phyloP scores from a whole-genome alignment of 2,113 vertebrate genomes.

The Rhegmatorhina hoffmannsi region DNA sequence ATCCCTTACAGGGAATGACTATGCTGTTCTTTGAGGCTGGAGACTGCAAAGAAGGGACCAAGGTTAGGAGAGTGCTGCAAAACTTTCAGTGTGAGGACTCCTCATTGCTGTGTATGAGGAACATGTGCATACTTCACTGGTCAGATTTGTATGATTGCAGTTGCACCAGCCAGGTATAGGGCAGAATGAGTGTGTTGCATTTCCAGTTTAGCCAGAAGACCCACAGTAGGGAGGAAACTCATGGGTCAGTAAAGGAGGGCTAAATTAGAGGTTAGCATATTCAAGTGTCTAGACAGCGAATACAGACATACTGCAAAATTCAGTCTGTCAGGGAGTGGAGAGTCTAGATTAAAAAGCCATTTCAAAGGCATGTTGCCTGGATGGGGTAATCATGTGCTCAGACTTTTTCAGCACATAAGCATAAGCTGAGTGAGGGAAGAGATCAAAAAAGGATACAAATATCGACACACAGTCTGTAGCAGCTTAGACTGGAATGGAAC shows the following conservation, averaged over 20 bases:
- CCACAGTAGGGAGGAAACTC: slow-evolving; percentile 62
- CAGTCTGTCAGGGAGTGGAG: slow-evolving; percentile 69
- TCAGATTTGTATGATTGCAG: slow-evolving; percentile 39
- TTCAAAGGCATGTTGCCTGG: slow-evolving; percentile 64
- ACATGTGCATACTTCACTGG: slow-evolving; percentile 1
- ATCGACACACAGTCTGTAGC: slow-evolving; percentile 42
- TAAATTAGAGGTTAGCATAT: slow-evolving; percentile 71
- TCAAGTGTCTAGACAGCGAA: slow-evolving; percentile 69
- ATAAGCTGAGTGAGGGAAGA: slow-evolving; percentile 44
- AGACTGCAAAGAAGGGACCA: not conserved
- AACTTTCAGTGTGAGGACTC: not conserved
- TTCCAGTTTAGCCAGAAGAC: slow-evolving; percentile 68
- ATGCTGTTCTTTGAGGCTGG: not conserved
- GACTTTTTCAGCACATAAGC: slow-evolving; percentile 59
- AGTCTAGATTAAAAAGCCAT: slow-evolving; percentile 69
- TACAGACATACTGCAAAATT: slow-evolving; percentile 67
- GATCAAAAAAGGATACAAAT: slow-evolving; percentile 64
- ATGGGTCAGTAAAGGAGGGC: slow-evolving; percentile 65
- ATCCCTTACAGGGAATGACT: not conserved
- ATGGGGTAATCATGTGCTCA: slow-evolving; percentile 66
- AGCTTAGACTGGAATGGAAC: slow-evolving; percentile 55
- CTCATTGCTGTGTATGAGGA: not conserved
- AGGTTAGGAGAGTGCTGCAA: not conserved
- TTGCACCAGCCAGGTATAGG: slow-evolving; percentile 12
- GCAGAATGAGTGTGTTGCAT: slow-evolving; percentile 53